phyloP scores from a whole-genome alignment of 2,797 vertebrate genomes.

The Premnoplex brunnescens region DNA sequence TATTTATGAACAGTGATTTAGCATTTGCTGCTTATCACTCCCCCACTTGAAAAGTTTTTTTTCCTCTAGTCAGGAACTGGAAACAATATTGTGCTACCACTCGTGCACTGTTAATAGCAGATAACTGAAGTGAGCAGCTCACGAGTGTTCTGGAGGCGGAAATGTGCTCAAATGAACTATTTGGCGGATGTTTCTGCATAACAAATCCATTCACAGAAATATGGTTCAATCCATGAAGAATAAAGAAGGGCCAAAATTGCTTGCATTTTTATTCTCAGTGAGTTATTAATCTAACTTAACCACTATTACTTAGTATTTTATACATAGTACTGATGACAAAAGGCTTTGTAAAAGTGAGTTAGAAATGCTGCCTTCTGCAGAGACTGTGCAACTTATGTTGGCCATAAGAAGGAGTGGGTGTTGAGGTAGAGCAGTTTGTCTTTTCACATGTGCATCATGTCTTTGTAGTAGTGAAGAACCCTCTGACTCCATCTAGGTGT shows the following conservation, averaged over 20 bases:
- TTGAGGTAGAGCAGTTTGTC: not conserved
- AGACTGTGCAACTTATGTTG: not conserved
- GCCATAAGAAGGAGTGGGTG: not conserved
- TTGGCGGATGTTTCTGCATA: constrained; percentile 37
- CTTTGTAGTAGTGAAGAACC: not conserved
- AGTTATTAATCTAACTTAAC: not conserved
- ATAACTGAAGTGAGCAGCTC: constrained; percentile 63
- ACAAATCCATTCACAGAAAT: constrained; percentile 60
- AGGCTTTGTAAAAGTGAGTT: not conserved
- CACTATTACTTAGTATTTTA: constrained; percentile 5
- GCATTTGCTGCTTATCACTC: constrained; percentile 32
- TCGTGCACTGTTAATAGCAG: not conserved
- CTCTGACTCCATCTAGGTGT: not conserved
- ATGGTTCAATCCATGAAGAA: not conserved
- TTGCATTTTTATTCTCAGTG: not conserved
- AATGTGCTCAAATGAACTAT: constrained; percentile 47
- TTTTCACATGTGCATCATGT: not conserved
- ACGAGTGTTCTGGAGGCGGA: constrained; percentile 53
- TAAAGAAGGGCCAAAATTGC: not conserved
- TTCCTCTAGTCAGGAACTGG: constrained; percentile 15
- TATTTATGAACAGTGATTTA: constrained; percentile 32
- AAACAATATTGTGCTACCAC: constrained; percentile 18
- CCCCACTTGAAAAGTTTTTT: constrained; percentile 31
- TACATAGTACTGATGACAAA: not conserved
- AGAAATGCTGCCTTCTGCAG: not conserved